Base-by-base conservation (phyloP, 2,888 invertebrate species). In the Thalpophila matura region DNA sequence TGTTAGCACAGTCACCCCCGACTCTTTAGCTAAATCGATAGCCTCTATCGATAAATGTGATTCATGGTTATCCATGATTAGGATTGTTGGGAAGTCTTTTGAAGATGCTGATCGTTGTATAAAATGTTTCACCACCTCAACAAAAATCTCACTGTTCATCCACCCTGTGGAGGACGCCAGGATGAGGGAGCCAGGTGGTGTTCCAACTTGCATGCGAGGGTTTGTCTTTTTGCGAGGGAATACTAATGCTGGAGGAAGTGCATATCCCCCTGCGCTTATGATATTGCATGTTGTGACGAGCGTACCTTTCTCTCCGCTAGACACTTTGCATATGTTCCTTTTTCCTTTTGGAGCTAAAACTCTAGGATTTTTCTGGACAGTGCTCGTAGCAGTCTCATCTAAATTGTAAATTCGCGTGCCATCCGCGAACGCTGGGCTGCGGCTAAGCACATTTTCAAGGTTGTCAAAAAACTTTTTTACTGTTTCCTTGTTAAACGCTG, bases 131-230 rank as follows among this genome's bases (percentile, higher is more conserved):
- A 42, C n/a, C 2, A 42, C 42, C 24, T 42, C 42, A 24, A 42
- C 10, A 6, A 42, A 42, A 5, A 42, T 24, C 7, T 42, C 24
- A 14, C 24, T 42, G 5, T 42, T 42, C 42, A 42, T 42, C 42
- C 20, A 42, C 6, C 42, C 42, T n/a, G n/a, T n/a, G n/a, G n/a
- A n/a, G n/a, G n/a, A n/a, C 24, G 42, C 24, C 24, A 42, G 24
- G 14, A 42, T 42, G 24, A 42, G 26, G 24, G 42, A 42, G 2
- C 24, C 42, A 42, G 42, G 42, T 42, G 26, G 42, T n/a, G 42
- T 42, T 26, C n/a, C 26, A 42, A 26, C 42, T n/a, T n/a, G n/a
- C 42, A 26, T 42, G 20, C 37, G 37, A 37, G 37, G 37, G 37
- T 37, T 37, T 9, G 18, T 37, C 14, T 37, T 37, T 37, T 37